Evolutionary conservation across 2,888 invertebrate genomes (phyloP).

Genomic region (Erebia aethiops): DNA sequence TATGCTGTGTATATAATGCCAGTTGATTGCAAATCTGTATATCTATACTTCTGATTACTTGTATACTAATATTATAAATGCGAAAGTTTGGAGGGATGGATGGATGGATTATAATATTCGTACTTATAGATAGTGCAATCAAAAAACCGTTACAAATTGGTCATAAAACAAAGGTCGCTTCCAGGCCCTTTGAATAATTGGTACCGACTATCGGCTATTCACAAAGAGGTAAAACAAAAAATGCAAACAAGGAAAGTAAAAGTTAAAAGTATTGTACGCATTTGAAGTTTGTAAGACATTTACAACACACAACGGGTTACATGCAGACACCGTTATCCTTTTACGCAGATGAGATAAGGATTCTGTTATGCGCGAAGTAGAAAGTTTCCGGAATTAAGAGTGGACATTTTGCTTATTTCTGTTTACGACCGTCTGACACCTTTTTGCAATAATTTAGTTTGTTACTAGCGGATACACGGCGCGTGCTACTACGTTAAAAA

Average conservation of each 20-base stretch:
- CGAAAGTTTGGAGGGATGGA: too few relatives aligned
- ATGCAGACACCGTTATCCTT: slow-evolving; percentile 31
- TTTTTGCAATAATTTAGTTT: too few relatives aligned
- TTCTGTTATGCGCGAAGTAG: slow-evolving; percentile 18
- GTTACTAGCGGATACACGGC: too few relatives aligned
- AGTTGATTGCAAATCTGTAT: too few relatives aligned
- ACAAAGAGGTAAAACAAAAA: slow-evolving; percentile 10
- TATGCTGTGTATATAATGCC: too few relatives aligned
- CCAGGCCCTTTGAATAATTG: neutral
- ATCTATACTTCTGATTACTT: too few relatives aligned
- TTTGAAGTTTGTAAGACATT: neutral
- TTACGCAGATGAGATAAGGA: slow-evolving; percentile 19
- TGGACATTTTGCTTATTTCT: neutral
- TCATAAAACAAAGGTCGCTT: neutral
- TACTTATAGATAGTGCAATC: neutral
- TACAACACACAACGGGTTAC: slow-evolving; percentile 3
- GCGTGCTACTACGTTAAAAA: too few relatives aligned
- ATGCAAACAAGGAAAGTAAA: slow-evolving; percentile 7
- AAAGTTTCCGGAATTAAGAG: slow-evolving; percentile 19
- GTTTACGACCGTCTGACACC: neutral
- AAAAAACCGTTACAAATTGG: neutral
- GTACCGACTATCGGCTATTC: neutral
- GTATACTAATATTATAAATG: too few relatives aligned
- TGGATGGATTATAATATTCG: too few relatives aligned
- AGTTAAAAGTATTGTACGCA: neutral